Base-by-base conservation (phyloP, 2,888 invertebrate genomes). In the Leucania comma region DNA sequence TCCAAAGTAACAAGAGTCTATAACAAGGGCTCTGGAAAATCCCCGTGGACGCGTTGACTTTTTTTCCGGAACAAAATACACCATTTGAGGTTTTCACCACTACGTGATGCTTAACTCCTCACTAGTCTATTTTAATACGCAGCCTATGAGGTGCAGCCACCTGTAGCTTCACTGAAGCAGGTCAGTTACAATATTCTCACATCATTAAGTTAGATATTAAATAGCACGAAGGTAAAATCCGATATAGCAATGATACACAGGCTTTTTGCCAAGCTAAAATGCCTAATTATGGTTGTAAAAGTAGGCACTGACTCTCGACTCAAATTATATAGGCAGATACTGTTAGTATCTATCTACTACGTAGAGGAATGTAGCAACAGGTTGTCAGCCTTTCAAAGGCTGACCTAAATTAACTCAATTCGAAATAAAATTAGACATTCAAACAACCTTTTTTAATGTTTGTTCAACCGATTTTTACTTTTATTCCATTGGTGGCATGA, bases 101-200 rank as follows among this genome's bases (percentile, higher is more conserved):
- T 17, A 20, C 6, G 20, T 29, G 6, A 26, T 29, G 26, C 8
- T 38, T 3, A 42, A 9, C 8, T 22, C 22, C 26, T 26, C 1
- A 8, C 26, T 22, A 12, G 12, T 29, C 20, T 35, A n/a, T 24
- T n/a, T 14, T 20, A 32, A n/a, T n/a, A n/a, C n/a, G n/a, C n/a
- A 38, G 35, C 17, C 38, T 38, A 26, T 38, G 51, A 22, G 17
- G 69, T 63, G 63, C n/a, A 51, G 38, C 29, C 29, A 63, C 69
- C 51, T 70, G 64, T 73, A 1, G 73, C 38, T 29, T 46, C 59
- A 14, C 20, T 56, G 22, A 26, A 71, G 0, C 26, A 3, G 32
- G n/a, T 35, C n/a, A 48, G 20, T 14, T 50, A 50, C 50, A 22
- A n/a, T 9, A 2, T n/a, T 48, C 46, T 46, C 46, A 48, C 14